These are phyloP conservation scores for Isurus oxyrinchus DNA, from an alignment of 2,113 vertebrate species.

Conservation along the genomic window DNA sequence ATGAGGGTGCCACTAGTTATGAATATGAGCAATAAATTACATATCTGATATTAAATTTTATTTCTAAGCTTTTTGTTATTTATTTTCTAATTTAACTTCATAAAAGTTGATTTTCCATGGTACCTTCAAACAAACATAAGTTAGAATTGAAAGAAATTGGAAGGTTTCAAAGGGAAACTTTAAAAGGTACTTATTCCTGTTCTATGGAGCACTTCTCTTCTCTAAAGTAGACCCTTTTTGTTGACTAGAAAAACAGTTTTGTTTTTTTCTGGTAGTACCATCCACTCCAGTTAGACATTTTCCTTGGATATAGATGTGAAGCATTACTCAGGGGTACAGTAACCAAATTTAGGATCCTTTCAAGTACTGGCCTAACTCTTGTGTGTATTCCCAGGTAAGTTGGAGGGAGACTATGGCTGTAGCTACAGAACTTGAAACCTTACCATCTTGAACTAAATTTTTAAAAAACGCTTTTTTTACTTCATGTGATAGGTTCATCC, in stretches of 20 bases:
- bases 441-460: not conserved
- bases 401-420: not conserved
- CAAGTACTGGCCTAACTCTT: not conserved
- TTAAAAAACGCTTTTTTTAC: not conserved
- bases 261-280: not conserved
- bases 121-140: not conserved
- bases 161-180: not conserved
- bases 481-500: not conserved
- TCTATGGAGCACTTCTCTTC: not conserved
- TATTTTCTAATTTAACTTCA: not conserved
- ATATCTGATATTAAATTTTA: not conserved
- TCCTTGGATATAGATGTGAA: not conserved
- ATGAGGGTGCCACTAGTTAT: not conserved
- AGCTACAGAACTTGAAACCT: not conserved
- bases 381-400: not conserved
- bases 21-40: not conserved
- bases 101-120: not conserved
- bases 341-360: not conserved
- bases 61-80: not conserved
- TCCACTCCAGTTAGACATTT: not conserved
- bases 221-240: not conserved
- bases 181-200: not conserved
- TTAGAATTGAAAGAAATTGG: not conserved
- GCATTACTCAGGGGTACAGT: not conserved
- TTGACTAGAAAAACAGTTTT: not conserved